Evolutionary conservation across 1,140 invertebrate species (phyloP), one percentile per base, ranked within the genome.

Genomic region (Arctopsyche grandis): DNA sequence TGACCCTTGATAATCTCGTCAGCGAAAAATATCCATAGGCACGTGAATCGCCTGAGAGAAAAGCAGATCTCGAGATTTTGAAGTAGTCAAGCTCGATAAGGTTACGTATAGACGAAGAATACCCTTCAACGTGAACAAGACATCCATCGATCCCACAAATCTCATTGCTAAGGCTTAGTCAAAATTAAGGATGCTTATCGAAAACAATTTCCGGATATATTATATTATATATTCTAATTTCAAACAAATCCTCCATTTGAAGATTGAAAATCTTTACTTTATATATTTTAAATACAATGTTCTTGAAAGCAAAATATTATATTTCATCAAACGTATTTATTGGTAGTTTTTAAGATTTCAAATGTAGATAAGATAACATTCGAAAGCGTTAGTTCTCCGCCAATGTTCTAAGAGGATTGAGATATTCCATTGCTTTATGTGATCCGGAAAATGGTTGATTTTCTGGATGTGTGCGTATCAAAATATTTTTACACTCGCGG

Each of bases 1-100:
- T 66, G 63, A 66, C 63, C 63, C 63, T 66, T 22, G 14, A 66
- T 66, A 66, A 66, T 66, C 63, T 66, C 12, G 63, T 66, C 63
- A 66, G 63, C 63, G 24, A 66, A 66, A 66, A 66, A 66, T 66
- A 26, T 10, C 63, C 22, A 66, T 3, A 66, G 58, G 58, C 58
- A 60, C 58, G 14, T 60, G 10, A 60, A 60, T 60, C 58, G 58
- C 14, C 48, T 14, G 48, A 52, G 16, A 16, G 16, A 16, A 3
- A 10, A 52, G 24, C 63, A 24, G 19, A 66, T 66, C 63, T 66
- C 24, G 24, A 66, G 24, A 24, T 22, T n/a, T 22, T 26, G 22
- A 66, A 66, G 63, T 66, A 24, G 21, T 24, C 12, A 9, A 22
- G n/a, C 63, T 66, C 63, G 63, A 66, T 66, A 66, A 66, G 9